Evolutionary conservation across 2,888 invertebrate genomes (phyloP), one percentile per base, ranked within the genome.

Genomic region (Helicoverpa assulta): DNA sequence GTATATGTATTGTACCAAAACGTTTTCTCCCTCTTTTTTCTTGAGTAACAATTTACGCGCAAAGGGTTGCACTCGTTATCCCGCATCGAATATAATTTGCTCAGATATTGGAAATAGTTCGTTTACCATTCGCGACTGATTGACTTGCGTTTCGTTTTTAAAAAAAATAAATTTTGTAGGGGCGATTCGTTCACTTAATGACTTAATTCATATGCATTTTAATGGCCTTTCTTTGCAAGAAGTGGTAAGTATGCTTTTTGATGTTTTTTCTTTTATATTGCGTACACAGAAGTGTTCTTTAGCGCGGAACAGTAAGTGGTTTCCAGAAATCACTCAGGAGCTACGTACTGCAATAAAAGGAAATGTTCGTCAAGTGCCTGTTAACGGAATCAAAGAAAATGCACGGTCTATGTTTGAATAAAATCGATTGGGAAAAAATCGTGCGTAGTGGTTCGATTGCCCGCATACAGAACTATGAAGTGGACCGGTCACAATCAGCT

Each of bases 31-130:
- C 59, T 18, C 67, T 79, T 80, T 73, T 79, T 81, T 73, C 76
- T 79, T 74, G 58, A 60, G 64, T 68, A 76, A 79, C 82, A 82
- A 82, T 84, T 84, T 79, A 76, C 80, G 75, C 78, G 75, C 43
- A 77, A 78, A 84, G 73, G 79, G 79, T 72, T 78, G 83, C 81
- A 74, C 77, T 86, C 70, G 82, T 83, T 86, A 81, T 85, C 82
- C 82, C 57, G 55, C 75, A 73, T 72, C 81, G 67, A 84, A 83
- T 80, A 82, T 78, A 85, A 83, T 82, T 76, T 77, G 72, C 70
- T 73, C 78, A 74, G 69, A 62, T 75, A 73, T 66, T 63, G 63
- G 60, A 70, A 70, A 72, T 55, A 57, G 54, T 73, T 72, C 64
- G 12, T 58, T 66, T 47, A 43, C 63, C 76, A 65, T 68, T 62